A percentile compares a stretch with the other conserved stretches of the same genome.
Evolutionary conservation across 1,140 invertebrate species (phyloP).

Genomic region (Rhagoletis zephyria): DNA sequence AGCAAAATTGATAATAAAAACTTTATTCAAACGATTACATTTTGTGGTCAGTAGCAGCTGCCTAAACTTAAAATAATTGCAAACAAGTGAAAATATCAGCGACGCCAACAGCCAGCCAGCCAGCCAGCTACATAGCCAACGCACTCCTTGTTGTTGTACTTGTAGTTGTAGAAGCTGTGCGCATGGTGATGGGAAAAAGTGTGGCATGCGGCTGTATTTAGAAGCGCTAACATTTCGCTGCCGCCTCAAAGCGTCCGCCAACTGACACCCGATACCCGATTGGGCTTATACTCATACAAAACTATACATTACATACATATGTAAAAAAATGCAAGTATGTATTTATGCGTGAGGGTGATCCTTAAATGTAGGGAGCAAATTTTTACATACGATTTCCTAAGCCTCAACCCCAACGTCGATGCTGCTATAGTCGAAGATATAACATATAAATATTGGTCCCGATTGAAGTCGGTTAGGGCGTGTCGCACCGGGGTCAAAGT

Average conservation of each 20-base stretch:
- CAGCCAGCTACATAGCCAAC: not conserved
- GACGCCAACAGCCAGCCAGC: not conserved
- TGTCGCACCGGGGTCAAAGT: too few species aligned
- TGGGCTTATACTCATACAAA: not conserved
- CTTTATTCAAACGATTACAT: constrained; percentile 2
- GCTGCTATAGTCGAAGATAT: too few species aligned
- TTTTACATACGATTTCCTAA: too few species aligned
- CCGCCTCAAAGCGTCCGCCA: constrained; percentile 22
- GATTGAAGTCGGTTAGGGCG: too few species aligned
- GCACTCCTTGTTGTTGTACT: not conserved
- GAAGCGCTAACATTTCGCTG: constrained; percentile 39
- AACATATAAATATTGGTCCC: too few species aligned
- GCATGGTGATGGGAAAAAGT: constrained; percentile 34
- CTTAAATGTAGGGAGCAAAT: too few species aligned
- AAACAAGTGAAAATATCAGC: constrained; percentile 50
- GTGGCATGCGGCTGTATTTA: constrained; percentile 48
- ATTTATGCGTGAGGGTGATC: too few species aligned
- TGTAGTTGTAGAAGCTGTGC: constrained; percentile 1
- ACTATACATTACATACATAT: not conserved
- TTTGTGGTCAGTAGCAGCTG: constrained; percentile 40
- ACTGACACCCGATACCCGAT: constrained; percentile 11
- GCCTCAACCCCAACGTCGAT: too few species aligned
- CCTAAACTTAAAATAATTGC: constrained; percentile 7
- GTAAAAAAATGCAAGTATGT: too few species aligned
- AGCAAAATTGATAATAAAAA: constrained; percentile 6